These are phyloP conservation scores for Rhincodon typus DNA, from an alignment of 2,797 vertebrate species.

Conservation along the genomic window DNA sequence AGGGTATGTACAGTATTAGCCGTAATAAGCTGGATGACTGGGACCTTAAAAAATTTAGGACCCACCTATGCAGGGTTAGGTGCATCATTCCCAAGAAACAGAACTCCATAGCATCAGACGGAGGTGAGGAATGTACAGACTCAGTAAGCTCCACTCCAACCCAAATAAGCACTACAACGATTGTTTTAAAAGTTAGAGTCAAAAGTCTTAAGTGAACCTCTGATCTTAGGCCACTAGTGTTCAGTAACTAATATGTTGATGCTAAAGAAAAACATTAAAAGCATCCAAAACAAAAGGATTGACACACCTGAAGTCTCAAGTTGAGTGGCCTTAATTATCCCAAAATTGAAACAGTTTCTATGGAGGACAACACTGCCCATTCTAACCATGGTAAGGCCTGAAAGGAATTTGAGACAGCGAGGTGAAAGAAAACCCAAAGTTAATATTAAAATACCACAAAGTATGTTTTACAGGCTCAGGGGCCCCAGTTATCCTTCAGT, in stretches of 20 bases:
- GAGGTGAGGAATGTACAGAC: not conserved
- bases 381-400: too few relatives aligned
- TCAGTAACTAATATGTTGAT: not conserved
- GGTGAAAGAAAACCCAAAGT: too few relatives aligned
- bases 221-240: not conserved
- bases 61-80: not conserved
- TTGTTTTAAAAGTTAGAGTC: not conserved
- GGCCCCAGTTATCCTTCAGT: too few relatives aligned
- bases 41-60: not conserved
- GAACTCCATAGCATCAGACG: not conserved
- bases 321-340: not conserved
- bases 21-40: not conserved
- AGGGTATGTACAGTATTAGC: not conserved
- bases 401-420: too few relatives aligned
- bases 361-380: not conserved
- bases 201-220: not conserved
- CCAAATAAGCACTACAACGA: not conserved
- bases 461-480: not conserved
- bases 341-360: not conserved
- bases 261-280: not conserved
- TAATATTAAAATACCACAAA: not conserved
- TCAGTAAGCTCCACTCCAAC: not conserved
- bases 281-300: not conserved
- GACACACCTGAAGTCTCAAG: not conserved
- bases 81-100: not conserved